Base-by-base conservation (phyloP, 2,797 vertebrate genomes). In the Cynopterus sphinx region DNA sequence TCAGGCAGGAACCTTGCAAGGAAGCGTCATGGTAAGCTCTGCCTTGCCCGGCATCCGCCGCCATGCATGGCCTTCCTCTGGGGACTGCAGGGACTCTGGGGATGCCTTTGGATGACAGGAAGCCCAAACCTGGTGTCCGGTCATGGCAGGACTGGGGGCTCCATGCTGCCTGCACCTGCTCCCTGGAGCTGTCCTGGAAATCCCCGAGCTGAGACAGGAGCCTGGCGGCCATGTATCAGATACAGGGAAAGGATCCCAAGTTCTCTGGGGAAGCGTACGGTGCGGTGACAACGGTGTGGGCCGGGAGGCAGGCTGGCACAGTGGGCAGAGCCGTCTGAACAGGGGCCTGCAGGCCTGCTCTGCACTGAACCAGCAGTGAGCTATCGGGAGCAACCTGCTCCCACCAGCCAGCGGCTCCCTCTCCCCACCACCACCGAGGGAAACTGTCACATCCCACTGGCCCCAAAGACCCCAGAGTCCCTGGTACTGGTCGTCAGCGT, bases 211-310 rank as follows among this genome's bases (percentile, higher is more conserved):
- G 17, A 51, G 43, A 43, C 24, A 22, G 26, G n/a, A 81, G 61
- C 55, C 9, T 0, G 51, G 31, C 17, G 0, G 3, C 31, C 26
- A 19, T 19, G 22, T 12, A 68, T 26, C 33, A 57, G 67, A 53
- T 8, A 82, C n/a, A 7, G 57, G 43, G 17, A n/a, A 68, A 41
- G 39, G 49, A 28, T 4, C 10, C 36, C 12, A 28, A 26, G 46
- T n/a, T 71, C 61, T 67, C 85, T 1, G 4, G 51, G 75, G 71
- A 92, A 77, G 24, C 2, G 0, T 17, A 3, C 0, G 8, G 31
- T 5, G 24, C 2, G 0, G 17, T 15, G 0, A 55, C 24, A 86
- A 43, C 1, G n/a, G 46, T 1, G 2, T 43, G 28, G 78, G 39
- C 19, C 15, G 87, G 73, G 81, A 71, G 79, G 16, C 17, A 49